Percentiles rank a stretch among this genome's conserved stretches.
Evolutionary conservation across 2,888 invertebrate genomes (phyloP).

Genomic region (Crossocerus cetratus): DNA sequence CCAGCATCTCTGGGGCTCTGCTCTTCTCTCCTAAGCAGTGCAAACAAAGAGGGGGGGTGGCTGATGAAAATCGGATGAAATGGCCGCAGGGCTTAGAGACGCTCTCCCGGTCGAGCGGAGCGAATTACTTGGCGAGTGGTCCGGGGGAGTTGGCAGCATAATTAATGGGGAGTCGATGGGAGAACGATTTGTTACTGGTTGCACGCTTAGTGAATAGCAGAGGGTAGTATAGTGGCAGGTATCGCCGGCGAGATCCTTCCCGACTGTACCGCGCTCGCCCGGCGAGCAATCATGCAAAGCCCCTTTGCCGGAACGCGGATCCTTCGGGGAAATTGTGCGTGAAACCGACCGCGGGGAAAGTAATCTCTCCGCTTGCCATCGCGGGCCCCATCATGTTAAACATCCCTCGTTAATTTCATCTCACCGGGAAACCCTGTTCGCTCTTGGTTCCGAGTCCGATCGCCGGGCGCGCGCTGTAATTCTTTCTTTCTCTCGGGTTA

Average conservation of each 20-base stretch:
- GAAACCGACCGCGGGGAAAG: conserved; percentile 58
- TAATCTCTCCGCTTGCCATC: conserved; percentile 41
- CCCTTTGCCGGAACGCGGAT: conserved; percentile 43
- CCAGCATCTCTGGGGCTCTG: not conserved
- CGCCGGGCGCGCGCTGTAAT: too few relatives aligned
- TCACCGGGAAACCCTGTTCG: conserved; percentile 2
- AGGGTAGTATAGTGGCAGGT: conserved; percentile 13
- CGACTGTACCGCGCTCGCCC: conserved; percentile 19
- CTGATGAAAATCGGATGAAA: not conserved
- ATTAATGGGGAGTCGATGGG: conserved; percentile 32
- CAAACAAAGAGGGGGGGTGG: not conserved
- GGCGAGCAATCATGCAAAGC: conserved; percentile 57
- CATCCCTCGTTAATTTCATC: conserved; percentile 52
- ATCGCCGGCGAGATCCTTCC: conserved; percentile 33
- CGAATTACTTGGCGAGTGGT: not conserved
- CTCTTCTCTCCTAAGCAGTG: conserved; percentile 11
- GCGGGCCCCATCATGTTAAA: not conserved
- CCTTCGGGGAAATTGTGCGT: conserved; percentile 56
- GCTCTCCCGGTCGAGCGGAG: not conserved
- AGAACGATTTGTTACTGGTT: conserved; percentile 33
- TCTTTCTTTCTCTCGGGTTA: not conserved
- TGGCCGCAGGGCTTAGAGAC: too few relatives aligned
- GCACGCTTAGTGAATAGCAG: conserved; percentile 11
- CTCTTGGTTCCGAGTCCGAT: conserved; percentile 7
- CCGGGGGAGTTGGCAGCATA: not conserved